phyloP scores from a whole-genome alignment of 2,113 vertebrate species.

The Aldabrachelys gigantea region DNA sequence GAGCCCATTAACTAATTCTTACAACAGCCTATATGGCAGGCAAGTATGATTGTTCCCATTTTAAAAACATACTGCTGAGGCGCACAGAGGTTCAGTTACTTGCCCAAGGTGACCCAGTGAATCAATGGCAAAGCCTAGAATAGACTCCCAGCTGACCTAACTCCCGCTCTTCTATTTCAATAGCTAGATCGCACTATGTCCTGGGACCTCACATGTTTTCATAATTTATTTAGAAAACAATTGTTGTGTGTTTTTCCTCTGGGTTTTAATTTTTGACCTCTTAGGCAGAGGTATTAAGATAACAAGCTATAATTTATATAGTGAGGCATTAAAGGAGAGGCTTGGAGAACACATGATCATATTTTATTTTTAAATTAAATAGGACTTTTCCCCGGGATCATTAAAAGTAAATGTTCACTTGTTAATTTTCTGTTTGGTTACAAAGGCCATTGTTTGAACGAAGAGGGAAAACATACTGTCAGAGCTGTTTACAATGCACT shows the following conservation, averaged over 20 bases:
- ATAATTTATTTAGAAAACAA: neutral
- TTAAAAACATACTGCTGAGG: neutral
- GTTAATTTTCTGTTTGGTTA: neutral
- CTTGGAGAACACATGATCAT: neutral
- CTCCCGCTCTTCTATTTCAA: neutral
- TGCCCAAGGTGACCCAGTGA: neutral
- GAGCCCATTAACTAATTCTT: neutral
- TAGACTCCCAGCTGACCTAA: neutral
- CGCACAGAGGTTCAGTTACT: neutral
- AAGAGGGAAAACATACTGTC: neutral
- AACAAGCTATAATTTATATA: neutral
- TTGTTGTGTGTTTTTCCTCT: neutral
- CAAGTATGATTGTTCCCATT: neutral
- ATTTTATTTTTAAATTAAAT: neutral
- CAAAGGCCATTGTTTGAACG: neutral
- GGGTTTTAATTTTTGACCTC: neutral
- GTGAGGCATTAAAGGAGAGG: neutral
- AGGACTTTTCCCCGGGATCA: neutral
- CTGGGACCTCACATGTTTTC: neutral
- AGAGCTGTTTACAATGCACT: neutral
- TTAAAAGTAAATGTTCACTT: neutral
- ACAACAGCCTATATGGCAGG: neutral
- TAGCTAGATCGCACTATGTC: neutral
- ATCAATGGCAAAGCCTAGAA: neutral
- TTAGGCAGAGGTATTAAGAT: neutral